Evolutionary conservation across 2,113 vertebrate species (phyloP).

Genomic region (Lontra canadensis): DNA sequence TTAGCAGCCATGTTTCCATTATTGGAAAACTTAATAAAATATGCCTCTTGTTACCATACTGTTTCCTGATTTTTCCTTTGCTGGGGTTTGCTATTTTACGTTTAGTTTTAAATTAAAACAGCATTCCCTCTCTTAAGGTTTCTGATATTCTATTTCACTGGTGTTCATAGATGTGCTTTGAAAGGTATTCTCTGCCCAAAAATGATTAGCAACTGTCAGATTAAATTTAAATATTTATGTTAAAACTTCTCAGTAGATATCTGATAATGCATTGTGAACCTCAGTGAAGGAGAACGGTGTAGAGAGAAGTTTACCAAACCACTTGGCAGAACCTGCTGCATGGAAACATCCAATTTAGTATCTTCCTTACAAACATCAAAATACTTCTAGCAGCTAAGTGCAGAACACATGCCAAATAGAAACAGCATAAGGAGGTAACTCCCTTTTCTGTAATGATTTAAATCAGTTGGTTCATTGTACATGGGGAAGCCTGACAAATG

Average conservation of each 20-base stretch:
- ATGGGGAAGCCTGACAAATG: background rate
- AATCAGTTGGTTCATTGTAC: background rate
- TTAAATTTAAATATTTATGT: background rate
- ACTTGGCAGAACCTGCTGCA: background rate
- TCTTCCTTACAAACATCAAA: background rate
- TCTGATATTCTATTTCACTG: background rate
- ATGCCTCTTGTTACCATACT: background rate
- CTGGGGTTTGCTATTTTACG: background rate
- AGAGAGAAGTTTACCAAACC: background rate
- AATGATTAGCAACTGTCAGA: background rate
- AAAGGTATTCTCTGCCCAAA: background rate
- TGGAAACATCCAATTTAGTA: background rate
- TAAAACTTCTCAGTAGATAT: background rate
- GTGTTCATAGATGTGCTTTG: background rate
- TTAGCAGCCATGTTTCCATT: constrained; percentile 44
- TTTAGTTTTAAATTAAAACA: background rate
- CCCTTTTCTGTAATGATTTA: background rate
- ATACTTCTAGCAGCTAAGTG: background rate
- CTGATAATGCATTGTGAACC: background rate
- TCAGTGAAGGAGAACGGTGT: background rate
- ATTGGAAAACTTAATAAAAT: constrained; percentile 80
- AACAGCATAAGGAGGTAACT: background rate
- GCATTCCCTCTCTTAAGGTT: background rate
- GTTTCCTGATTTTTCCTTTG: constrained; percentile 51
- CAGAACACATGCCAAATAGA: background rate